phyloP scores from a whole-genome alignment of 2,113 vertebrate genomes.

The Solea senegalensis region DNA sequence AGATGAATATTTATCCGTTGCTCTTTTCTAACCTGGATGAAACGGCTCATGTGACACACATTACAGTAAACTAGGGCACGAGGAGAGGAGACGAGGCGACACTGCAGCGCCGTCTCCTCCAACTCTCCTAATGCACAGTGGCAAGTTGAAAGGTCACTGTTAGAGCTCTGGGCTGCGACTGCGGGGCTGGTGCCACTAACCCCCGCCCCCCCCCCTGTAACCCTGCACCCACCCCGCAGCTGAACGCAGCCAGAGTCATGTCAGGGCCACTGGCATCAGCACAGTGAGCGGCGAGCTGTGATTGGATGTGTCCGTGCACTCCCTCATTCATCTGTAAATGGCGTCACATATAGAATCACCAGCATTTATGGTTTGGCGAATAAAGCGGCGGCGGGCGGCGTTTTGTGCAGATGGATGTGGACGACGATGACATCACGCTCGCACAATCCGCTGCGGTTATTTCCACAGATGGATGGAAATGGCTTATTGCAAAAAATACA shows the following conservation, averaged over 20 bases:
- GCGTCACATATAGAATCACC: conserved; percentile 15
- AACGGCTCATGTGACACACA: conserved; percentile 34
- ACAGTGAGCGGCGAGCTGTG: conserved; percentile 25
- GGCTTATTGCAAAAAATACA: conserved; percentile 26
- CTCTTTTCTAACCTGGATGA: neutral
- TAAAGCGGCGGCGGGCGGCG: conserved; percentile 28
- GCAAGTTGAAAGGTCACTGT: conserved; percentile 63
- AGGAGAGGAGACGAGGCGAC: neutral
- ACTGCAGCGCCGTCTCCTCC: conserved; percentile 13
- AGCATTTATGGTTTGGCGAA: conserved; percentile 42
- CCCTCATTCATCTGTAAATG: conserved; percentile 49
- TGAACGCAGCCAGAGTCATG: conserved; percentile 29
- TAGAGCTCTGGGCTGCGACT: conserved; percentile 27
- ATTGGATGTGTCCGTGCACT: conserved; percentile 39
- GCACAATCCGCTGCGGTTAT: conserved; percentile 5
- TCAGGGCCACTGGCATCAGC: conserved; percentile 13
- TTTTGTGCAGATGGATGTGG: conserved; percentile 51
- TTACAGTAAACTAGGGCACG: conserved; percentile 39
- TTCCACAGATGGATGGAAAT: conserved; percentile 44
- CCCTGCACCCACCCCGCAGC: conserved; percentile 30
- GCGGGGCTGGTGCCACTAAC: conserved; percentile 20
- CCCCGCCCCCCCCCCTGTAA: neutral
- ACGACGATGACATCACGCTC: conserved; percentile 27
- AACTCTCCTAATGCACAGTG: conserved; percentile 56
- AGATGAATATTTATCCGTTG: conserved; percentile 1